phyloP scores from a whole-genome alignment of 2,888 invertebrate species.

The Drosophila formosana region DNA sequence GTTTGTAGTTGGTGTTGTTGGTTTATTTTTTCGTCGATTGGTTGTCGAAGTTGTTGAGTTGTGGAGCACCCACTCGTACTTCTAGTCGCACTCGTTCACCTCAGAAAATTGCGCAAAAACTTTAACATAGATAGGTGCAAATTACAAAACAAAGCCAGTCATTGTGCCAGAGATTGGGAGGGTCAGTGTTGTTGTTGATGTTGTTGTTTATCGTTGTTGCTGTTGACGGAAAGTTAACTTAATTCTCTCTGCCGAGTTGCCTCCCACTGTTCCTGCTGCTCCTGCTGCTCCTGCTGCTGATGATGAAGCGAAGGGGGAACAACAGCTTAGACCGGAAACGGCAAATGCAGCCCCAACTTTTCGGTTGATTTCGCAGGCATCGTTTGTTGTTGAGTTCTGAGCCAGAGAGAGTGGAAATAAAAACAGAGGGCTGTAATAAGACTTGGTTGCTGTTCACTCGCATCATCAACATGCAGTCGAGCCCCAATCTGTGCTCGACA shows the following conservation, averaged over 20 bases:
- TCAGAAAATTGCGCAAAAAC: slow-evolving; percentile 57
- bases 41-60: slow-evolving; percentile 24
- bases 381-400: slow-evolving; percentile 6
- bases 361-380: slow-evolving; percentile 43
- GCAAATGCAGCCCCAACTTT: slow-evolving; percentile 43
- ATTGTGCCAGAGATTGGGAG: slow-evolving; percentile 29
- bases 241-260: slow-evolving; percentile 18
- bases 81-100: slow-evolving; percentile 9
- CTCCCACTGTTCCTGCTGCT: background rate
- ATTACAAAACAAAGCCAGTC: slow-evolving; percentile 77
- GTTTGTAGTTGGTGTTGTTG: slow-evolving; percentile 22
- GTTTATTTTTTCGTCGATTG: slow-evolving; percentile 6
- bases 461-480: background rate
- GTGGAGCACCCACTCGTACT: slow-evolving; percentile 2
- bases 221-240: slow-evolving; percentile 26
- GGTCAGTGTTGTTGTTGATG: slow-evolving; percentile 27
- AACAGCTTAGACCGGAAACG: slow-evolving; percentile 40
- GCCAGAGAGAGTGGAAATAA: background rate
- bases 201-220: slow-evolving; percentile 20
- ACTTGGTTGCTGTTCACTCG: background rate
- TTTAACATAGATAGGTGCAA: slow-evolving; percentile 79
- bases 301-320: slow-evolving; percentile 1
- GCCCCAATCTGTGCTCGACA: background rate
- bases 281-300: slow-evolving; percentile 12
- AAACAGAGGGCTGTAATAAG: background rate